phyloP scores from a whole-genome alignment of 2,797 vertebrate species.

The Hippopotamyrus pictus region DNA sequence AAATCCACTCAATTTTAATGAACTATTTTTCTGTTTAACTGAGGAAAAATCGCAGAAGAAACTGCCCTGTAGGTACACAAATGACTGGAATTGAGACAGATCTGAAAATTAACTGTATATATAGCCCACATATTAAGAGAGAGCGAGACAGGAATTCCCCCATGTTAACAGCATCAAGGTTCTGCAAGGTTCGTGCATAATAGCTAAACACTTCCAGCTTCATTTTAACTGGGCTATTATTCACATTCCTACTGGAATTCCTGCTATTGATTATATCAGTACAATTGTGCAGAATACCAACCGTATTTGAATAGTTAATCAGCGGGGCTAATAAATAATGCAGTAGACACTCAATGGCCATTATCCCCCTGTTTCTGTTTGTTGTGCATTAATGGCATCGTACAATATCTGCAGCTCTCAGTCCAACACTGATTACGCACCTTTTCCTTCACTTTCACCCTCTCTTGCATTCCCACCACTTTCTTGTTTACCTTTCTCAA shows the following conservation, averaged over 20 bases:
- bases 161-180: not conserved
- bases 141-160: not conserved
- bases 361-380: not conserved
- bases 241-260: not conserved
- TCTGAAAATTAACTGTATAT: not conserved
- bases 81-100: not conserved
- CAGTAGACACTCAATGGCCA: not conserved
- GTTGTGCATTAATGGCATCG: not conserved
- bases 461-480: not conserved
- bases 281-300: not conserved
- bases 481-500: not conserved
- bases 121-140: not conserved
- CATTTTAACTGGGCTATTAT: not conserved
- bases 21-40: not conserved
- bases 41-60: not conserved
- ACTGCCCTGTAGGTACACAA: not conserved
- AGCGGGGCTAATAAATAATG: not conserved
- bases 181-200: not conserved
- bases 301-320: not conserved
- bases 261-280: not conserved
- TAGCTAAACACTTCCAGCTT: not conserved
- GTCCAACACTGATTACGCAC: not conserved
- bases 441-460: not conserved
- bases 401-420: not conserved
- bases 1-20: not conserved